Evolutionary conservation across 1,140 invertebrate species (phyloP), one percentile per base, ranked within the genome.

Genomic region (Bombus waltoni): DNA sequence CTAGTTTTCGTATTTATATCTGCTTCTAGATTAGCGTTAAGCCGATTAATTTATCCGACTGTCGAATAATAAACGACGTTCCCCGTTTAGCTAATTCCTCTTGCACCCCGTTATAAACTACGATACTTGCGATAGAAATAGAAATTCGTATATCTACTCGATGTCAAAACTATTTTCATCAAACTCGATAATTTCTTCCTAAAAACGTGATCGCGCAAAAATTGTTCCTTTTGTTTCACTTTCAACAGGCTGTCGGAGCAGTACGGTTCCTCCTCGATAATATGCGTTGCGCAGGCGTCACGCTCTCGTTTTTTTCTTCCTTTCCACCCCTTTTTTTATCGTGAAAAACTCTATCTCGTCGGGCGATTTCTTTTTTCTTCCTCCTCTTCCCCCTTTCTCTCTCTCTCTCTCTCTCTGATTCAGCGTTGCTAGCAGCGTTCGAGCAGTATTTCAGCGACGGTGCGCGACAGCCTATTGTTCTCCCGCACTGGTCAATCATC

Each of bases 401-500:
- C 35, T 11, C 35, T 42, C 38, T 1, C 38, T 1, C 18, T 38
- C 28, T 42, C 28, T 13, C 47, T 3, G 2, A n/a, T 59, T 59
- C 22, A 38, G 57, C 59, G 22, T 47, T 38, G 53, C 32, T 59
- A 28, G 15, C 32, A 59, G 59, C 44, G 77, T 57, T 68, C 84
- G 71, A 74, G 25, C 84, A 70, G 79, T 81, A 82, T 88, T 88
- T 82, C 83, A 81, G 40, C 72, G 81, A 35, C 75, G 85, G 78
- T 73, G 83, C 88, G 71, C 82, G 85, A 84, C 75, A 66, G 75
- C 88, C 86, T 83, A 90, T 90, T 85, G 89, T 90, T 87, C 86
- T 85, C 81, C 40, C 66, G 74, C 79, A 71, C 84, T 81, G 88
- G 81, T 89, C 88, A 90, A 90, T 90, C 87, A 88, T 90, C 88